Conservation (phyloP, 23 tunicate species). For the Clavelina lepadiformis region DNA sequence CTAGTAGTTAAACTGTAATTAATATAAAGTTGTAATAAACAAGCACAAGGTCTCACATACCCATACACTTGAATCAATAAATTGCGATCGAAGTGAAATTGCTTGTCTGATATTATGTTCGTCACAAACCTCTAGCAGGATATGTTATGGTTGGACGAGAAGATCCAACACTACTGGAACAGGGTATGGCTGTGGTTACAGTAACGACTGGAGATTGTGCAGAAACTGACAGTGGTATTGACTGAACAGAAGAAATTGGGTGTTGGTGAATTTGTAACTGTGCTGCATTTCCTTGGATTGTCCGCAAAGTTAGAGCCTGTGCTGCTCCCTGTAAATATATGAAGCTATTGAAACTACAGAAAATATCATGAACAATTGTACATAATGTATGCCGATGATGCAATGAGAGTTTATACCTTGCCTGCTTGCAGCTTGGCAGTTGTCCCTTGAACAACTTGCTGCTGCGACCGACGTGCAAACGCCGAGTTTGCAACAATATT, state of each 20-base stretch:
- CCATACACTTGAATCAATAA: no score
- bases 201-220: constrained; percentile 52
- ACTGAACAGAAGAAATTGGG: constrained; percentile 3
- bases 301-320: constrained; percentile 24
- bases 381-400: not conserved
- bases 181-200: constrained; percentile 32
- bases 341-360: not conserved
- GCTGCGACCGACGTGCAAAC: constrained; percentile 30
- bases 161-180: constrained; percentile 8
- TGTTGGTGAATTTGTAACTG: constrained; percentile 34
- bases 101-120: no score
- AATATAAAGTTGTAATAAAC: not conserved
- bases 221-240: constrained; percentile 25
- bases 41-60: no score
- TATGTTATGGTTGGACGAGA: constrained; percentile 25
- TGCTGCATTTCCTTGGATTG: constrained; percentile 21
- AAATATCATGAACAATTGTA: not conserved
- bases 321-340: not conserved
- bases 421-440: constrained; percentile 27
- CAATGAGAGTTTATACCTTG: constrained; percentile 18
- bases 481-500: constrained; percentile 48
- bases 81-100: no score
- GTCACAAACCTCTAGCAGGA: constrained; percentile 49
- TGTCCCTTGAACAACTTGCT: constrained; percentile 19
- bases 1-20: no score